Evolutionary conservation across 2,797 vertebrate species (phyloP).

Genomic region (Oreonectes daqikongensis): DNA sequence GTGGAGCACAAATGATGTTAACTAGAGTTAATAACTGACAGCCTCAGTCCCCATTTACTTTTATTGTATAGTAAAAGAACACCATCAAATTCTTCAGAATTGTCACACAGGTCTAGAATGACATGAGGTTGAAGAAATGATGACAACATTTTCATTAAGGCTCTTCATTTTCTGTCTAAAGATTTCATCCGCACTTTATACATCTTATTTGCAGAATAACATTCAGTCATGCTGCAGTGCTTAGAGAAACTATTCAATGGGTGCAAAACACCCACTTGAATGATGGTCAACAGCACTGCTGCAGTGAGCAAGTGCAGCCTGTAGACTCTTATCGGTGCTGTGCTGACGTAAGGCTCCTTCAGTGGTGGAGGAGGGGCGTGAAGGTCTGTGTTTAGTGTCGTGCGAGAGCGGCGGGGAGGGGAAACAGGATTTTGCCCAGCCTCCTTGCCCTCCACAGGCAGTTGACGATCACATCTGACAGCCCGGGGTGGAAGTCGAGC

Average conservation of each 20-base stretch:
- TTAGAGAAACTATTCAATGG: conserved; percentile 11
- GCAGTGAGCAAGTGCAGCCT: conserved; percentile 45
- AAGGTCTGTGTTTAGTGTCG: conserved; percentile 58
- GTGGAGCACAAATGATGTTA: too few relatives aligned
- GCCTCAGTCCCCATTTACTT: neutral
- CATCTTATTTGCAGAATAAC: neutral
- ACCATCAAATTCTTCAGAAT: neutral
- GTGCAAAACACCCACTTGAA: neutral
- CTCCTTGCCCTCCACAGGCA: conserved; percentile 73
- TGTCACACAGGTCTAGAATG: too few relatives aligned
- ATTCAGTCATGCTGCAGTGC: conserved; percentile 6
- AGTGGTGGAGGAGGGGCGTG: conserved; percentile 63
- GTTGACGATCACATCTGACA: conserved; percentile 81
- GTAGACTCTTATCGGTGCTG: conserved; percentile 59
- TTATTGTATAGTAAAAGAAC: neutral
- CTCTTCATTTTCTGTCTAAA: neutral
- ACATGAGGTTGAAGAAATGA: too few relatives aligned
- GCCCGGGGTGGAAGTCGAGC: conserved; percentile 87
- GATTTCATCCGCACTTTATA: neutral
- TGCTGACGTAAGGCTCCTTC: conserved; percentile 64
- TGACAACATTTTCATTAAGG: neutral
- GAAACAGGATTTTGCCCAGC: conserved; percentile 72
- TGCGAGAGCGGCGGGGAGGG: conserved; percentile 70
- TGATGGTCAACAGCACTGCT: conserved; percentile 38
- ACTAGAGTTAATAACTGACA: neutral